These are phyloP conservation scores for Aleadryas rufinucha DNA, from an alignment of 2,113 vertebrate genomes.

Conservation along the genomic window DNA sequence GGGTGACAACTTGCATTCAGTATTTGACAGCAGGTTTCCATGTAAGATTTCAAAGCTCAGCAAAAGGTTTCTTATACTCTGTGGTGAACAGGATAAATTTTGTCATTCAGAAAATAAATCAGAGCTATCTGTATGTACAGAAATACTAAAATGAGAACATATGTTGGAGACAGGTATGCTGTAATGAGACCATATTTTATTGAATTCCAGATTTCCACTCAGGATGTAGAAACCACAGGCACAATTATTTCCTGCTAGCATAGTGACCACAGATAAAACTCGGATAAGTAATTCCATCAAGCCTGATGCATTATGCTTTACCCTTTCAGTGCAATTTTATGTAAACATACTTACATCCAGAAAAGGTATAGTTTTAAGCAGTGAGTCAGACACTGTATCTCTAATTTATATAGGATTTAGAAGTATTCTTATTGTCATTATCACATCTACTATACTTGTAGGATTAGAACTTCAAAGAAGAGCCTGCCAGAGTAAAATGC, in stretches of 20 bases:
- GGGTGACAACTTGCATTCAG: neutral
- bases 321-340: neutral
- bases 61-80: neutral
- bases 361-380: neutral
- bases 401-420: neutral
- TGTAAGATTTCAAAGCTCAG: neutral
- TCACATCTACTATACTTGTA: neutral
- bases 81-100: neutral
- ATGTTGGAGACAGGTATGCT: constrained; percentile 52
- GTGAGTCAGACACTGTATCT: neutral
- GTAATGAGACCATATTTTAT: constrained; percentile 54
- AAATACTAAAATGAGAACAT: constrained; percentile 47
- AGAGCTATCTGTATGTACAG: constrained; percentile 5
- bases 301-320: neutral
- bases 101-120: neutral
- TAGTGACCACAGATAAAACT: constrained; percentile 57
- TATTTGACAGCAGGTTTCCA: neutral
- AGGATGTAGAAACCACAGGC: constrained; percentile 62
- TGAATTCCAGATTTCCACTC: constrained; percentile 58
- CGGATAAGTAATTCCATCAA: neutral
- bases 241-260: constrained; percentile 55
- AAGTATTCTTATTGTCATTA: neutral
- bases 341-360: neutral
- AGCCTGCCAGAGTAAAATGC: constrained; percentile 28
- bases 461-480: constrained; percentile 42